Conservation (phyloP, 2,113 vertebrate genomes). For the Rissa tridactyla region DNA sequence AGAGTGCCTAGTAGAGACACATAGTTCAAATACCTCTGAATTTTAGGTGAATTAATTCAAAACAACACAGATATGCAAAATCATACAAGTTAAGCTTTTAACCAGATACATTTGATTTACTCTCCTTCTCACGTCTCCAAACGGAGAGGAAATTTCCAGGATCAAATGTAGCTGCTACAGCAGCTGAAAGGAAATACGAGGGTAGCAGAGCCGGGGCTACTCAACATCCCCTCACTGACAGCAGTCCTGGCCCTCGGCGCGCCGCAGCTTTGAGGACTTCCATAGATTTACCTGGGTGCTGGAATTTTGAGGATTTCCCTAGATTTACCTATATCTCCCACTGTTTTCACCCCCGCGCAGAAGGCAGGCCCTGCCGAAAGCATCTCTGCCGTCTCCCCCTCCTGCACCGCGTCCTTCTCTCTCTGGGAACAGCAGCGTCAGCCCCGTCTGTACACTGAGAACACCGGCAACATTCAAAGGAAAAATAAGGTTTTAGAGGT, state of each 20-base stretch:
- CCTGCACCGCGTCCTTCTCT: accelerated
- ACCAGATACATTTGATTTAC: accelerated
- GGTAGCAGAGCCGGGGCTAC: not conserved
- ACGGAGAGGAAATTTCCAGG: not conserved
- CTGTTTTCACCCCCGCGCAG: not conserved
- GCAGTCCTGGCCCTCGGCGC: accelerated
- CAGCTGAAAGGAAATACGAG: accelerated
- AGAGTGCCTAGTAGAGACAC: not conserved
- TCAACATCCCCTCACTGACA: accelerated
- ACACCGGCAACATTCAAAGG: not conserved
- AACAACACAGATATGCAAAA: not conserved
- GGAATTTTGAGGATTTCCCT: accelerated
- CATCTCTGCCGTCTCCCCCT: no score
- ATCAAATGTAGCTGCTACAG: not conserved
- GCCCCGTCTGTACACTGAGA: not conserved
- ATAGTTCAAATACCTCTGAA: not conserved
- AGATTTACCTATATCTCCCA: not conserved
- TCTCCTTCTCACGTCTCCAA: not conserved
- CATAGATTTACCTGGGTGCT: accelerated
- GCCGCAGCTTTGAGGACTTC: no score
- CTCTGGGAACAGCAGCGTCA: accelerated
- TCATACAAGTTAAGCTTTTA: no score
- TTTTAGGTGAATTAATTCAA: not conserved
- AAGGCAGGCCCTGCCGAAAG: not conserved
- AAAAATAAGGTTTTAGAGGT: not conserved